A percentile compares a stretch with the other conserved stretches of the same genome.
Evolutionary conservation across 1,140 invertebrate genomes (phyloP).

Genomic region (Drosophila lacertosa): DNA sequence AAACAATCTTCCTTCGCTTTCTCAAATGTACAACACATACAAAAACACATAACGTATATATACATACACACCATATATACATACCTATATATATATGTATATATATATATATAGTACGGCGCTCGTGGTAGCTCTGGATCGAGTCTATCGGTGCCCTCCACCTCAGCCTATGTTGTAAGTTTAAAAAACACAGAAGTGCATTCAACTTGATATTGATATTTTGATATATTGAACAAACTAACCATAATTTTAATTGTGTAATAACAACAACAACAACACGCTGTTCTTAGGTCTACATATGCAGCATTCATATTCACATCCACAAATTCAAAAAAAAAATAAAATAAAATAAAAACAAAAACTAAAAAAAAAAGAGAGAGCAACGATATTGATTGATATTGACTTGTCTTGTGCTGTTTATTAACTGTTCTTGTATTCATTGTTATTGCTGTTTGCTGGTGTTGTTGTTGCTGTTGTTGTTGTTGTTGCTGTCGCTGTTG

Average conservation of each 20-base stretch:
- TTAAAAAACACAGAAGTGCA: constrained; percentile 74
- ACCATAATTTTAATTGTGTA: constrained; percentile 15
- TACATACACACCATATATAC: constrained; percentile 10
- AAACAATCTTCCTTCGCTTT: constrained; percentile 26
- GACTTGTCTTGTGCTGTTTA: constrained; percentile 66
- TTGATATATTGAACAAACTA: constrained; percentile 4
- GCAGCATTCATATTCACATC: constrained; percentile 31
- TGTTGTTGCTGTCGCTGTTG: constrained; percentile 56
- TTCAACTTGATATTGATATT: neutral
- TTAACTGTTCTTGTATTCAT: constrained; percentile 64
- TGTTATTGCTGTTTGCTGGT: constrained; percentile 55
- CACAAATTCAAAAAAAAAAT: too few species aligned
- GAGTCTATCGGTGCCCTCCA: constrained; percentile 90
- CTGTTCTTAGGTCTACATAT: constrained; percentile 44
- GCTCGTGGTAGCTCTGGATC: constrained; percentile 88
- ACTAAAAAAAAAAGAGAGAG: constrained; percentile 39
- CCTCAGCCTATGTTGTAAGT: constrained; percentile 87
- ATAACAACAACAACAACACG: constrained; percentile 32
- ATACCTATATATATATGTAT: constrained; percentile 20
- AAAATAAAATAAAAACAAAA: too few species aligned
- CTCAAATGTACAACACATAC: constrained; percentile 8
- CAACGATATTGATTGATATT: constrained; percentile 52
- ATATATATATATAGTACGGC: constrained; percentile 63
- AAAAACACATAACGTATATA: constrained; percentile 10
- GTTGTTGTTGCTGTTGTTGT: constrained; percentile 61